Conservation (phyloP, 2,797 vertebrate genomes). For the Pantherophis vulpinus region DNA sequence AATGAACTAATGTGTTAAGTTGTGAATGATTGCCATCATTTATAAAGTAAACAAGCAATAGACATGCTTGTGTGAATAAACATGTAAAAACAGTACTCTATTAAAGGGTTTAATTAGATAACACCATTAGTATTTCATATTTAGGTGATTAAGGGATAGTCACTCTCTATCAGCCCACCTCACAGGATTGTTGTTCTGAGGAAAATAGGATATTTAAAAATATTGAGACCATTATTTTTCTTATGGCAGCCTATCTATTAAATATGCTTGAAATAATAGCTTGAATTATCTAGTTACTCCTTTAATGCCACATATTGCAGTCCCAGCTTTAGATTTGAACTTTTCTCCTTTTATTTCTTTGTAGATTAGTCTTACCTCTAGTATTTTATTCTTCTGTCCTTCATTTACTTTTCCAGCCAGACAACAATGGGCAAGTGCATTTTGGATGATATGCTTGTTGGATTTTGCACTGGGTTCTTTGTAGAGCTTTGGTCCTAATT, state of each 20-base stretch:
- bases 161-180: background rate
- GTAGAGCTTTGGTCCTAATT: conserved; percentile 73
- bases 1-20: no score
- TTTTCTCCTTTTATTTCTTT: background rate
- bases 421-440: conserved; percentile 94
- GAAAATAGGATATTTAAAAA: background rate
- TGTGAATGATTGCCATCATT: background rate
- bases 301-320: background rate
- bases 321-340: background rate
- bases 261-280: background rate
- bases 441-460: conserved; percentile 98
- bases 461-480: conserved; percentile 99
- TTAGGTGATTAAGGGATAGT: background rate
- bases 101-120: background rate
- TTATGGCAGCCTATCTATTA: background rate
- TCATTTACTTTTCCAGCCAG: conserved; percentile 98
- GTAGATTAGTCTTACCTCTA: conserved; percentile 83
- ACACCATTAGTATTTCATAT: background rate
- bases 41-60: background rate
- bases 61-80: background rate
- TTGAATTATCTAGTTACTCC: background rate
- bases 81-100: background rate
- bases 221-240: background rate
- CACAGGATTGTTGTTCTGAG: background rate
- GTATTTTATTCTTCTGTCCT: conserved; percentile 95